phyloP scores from a whole-genome alignment of 1,140 invertebrate species.

The Grapholita molesta region DNA sequence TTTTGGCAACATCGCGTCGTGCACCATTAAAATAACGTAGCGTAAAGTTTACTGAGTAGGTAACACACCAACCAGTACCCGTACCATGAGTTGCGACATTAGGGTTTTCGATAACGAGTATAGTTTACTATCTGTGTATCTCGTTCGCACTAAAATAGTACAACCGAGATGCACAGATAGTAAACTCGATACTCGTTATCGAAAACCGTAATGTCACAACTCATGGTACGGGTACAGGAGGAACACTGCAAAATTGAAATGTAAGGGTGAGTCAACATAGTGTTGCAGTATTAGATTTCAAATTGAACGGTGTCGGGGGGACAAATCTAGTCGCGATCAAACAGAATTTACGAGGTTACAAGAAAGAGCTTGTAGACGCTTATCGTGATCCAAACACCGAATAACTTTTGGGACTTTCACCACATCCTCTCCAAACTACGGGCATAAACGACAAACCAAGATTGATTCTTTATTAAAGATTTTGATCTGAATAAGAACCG shows the following conservation, averaged over 20 bases:
- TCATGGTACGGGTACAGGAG: slow-evolving; percentile 27
- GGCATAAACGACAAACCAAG: not conserved
- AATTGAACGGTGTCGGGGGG: slow-evolving; percentile 35
- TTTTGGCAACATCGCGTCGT: too few relatives aligned
- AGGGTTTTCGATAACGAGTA: too few relatives aligned
- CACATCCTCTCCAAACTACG: slow-evolving; percentile 21
- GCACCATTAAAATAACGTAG: too few relatives aligned
- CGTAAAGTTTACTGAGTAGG: too few relatives aligned
- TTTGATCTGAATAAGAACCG: not conserved
- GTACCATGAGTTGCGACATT: too few relatives aligned
- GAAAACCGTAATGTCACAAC: too few relatives aligned
- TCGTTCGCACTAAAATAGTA: too few relatives aligned
- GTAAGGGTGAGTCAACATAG: slow-evolving; percentile 48
- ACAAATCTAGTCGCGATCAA: slow-evolving; percentile 43
- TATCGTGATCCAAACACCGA: slow-evolving; percentile 40
- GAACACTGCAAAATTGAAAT: slow-evolving; percentile 35
- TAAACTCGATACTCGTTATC: too few relatives aligned
- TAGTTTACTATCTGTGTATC: too few relatives aligned
- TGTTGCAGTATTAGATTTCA: slow-evolving; percentile 56
- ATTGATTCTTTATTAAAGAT: not conserved
- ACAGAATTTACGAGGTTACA: slow-evolving; percentile 50
- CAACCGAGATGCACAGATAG: too few relatives aligned
- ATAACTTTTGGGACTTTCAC: slow-evolving; percentile 40
- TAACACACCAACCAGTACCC: too few relatives aligned
- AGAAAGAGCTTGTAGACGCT: slow-evolving; percentile 39